Base-by-base conservation (phyloP, 2,888 invertebrate species). In the Drosophila algonquin region DNA sequence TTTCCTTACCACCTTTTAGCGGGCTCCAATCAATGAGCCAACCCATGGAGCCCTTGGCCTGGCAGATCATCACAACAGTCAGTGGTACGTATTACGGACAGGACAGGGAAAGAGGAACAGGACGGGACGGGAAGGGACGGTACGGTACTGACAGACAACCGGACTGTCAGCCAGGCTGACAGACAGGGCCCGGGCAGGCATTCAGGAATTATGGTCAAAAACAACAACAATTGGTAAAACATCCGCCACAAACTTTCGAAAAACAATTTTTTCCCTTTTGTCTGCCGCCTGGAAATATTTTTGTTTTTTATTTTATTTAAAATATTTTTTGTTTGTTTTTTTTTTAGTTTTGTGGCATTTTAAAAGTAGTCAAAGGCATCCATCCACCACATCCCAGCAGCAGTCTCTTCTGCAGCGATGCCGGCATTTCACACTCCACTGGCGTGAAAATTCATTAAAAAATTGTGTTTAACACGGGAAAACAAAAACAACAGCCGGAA, bases 251-350 rank as follows among this genome's bases (percentile, higher is more conserved):
- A 82, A 86, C 71, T 78, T 82, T 86, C 56, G 87, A 80, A 81
- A 81, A 82, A 80, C 75, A 76, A 78, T 81, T 86, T 85, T 86
- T 83, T 75, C 81, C 81, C 84, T 86, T 82, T 86, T 81, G 76
- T 73, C 64, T 81, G 82, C 64, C 64, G 32, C 73, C 51, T 58
- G 63, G 53, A 58, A 62, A 74, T 76, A 73, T 77, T 68, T 14
- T 52, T 75, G 63, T 76, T 58, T 64, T 55, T 54, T 46, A 46
- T 21, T 48, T 57, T 58, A 61, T 24, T 50, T n/a, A 52, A 53
- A 45, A 59, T 57, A 67, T 70, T 53, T 67, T 55, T 69, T 52
- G 65, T 10, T 52, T 50, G 18, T 14, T 68, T 73, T 72, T 75
- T 75, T 76, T 87, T 79, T 76, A 77, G 80, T 82, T 87, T 87